Conservation (phyloP, 2,797 vertebrate species). For the Loris lydekkerianus region DNA sequence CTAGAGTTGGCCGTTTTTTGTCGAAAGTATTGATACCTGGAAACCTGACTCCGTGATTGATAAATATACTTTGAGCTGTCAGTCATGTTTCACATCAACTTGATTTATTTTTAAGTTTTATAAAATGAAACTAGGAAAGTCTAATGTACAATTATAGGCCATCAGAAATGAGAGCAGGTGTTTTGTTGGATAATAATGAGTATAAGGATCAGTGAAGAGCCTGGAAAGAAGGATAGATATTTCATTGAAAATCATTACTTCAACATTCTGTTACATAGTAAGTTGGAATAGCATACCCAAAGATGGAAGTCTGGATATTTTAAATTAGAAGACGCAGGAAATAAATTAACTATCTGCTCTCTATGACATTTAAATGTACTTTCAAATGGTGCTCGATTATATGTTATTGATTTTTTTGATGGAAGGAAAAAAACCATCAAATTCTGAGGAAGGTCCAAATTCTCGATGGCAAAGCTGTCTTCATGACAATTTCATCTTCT, state of each 20-base stretch:
- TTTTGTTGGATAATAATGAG: not conserved
- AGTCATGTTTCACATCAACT: not conserved
- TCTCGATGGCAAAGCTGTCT: not conserved
- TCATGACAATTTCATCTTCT: constrained; percentile 23
- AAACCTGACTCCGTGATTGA: not conserved
- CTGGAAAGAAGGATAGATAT: not conserved
- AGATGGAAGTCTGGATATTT: not conserved
- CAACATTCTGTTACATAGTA: not conserved
- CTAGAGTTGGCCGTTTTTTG: not conserved
- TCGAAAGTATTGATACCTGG: not conserved
- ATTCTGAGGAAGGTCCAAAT: constrained; percentile 50
- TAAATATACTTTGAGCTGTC: not conserved
- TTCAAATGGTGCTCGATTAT: constrained; percentile 43
- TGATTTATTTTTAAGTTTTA: not conserved
- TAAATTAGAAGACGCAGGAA: constrained; percentile 28
- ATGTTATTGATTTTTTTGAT: constrained; percentile 26
- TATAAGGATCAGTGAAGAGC: not conserved
- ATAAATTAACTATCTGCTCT: not conserved
- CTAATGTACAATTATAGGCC: not conserved
- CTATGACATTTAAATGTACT: not conserved
- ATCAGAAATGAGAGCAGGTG: constrained; percentile 21
- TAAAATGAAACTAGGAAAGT: constrained; percentile 33
- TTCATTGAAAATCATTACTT: not conserved
- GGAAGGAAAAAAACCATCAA: not conserved
- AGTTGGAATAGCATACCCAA: not conserved